Evolutionary conservation across 2,888 invertebrate genomes (phyloP), one percentile per base, ranked within the genome.

Genomic region (Brachylomia viminalis): DNA sequence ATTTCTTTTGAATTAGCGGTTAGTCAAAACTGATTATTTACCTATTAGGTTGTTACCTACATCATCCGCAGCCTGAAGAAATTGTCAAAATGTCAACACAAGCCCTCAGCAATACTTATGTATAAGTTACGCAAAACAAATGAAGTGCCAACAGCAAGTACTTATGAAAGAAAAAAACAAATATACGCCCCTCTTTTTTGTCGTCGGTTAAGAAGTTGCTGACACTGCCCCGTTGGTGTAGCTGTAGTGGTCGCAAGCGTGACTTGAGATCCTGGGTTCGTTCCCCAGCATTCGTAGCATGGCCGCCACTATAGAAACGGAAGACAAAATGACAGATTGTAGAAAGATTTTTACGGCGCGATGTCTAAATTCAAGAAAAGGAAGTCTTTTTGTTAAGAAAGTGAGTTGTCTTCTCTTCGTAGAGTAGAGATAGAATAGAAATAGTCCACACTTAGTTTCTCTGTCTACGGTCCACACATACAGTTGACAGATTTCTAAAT

Each of bases 21-120:
- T 56, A 69, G 75, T 56, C 15, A 5, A n/a, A 20, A 17, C 13
- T 30, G 30, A 11, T 42, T 30, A 79, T 30, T 56, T 67, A 27
- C 23, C 10, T 15, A 20, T 3, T 11, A 61, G 17, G 1, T 72
- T 10, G 38, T 5, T 23, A 56, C 11, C 2, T 11, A 56, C 11
- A 4, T 11, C n/a, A 7, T 5, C 52, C 11, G 8, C 33, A 42
- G 27, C 42, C n/a, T 11, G 11, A 7, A 52, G 15, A n/a, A n/a
- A n/a, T n/a, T n/a, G 30, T 56, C 54, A 38, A 23, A 68, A 38
- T 77, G 45, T 47, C 47, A 30, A 20, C 33, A 20, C 6, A 10
- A 78, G 13, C 7, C 0, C 15, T n/a, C 3, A 61, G 15, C 11
- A 42, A 64, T 49, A 27, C 56, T 56, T 56, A 27, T 13, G 42